Percentiles rank a stretch among this genome's conserved stretches.
phyloP scores from a whole-genome alignment of 2,113 vertebrate species.

The Leptosomus discolor region DNA sequence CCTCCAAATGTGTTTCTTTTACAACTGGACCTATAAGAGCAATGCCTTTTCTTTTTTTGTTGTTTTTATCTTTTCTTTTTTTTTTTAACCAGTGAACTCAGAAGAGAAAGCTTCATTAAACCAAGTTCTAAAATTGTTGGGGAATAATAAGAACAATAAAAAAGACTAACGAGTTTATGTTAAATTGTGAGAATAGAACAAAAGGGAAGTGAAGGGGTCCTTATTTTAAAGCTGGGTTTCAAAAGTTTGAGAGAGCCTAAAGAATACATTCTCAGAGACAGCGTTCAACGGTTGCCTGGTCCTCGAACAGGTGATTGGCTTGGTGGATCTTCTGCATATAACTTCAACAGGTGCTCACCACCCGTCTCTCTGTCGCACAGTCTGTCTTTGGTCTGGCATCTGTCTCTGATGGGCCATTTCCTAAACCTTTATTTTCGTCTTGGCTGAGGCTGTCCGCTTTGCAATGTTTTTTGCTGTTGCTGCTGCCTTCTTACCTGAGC shows the following conservation, averaged over 20 bases:
- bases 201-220: constrained; percentile 84
- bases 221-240: constrained; percentile 86
- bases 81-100: constrained; percentile 81
- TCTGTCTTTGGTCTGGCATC: constrained; percentile 88
- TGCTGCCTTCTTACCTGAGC: constrained; percentile 97
- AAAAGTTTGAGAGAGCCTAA: constrained; percentile 87
- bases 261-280: constrained; percentile 91
- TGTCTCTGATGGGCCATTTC: constrained; percentile 78
- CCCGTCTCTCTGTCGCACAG: constrained; percentile 76
- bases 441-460: constrained; percentile 84
- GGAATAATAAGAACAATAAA: constrained; percentile 75
- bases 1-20: constrained; percentile 67
- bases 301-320: constrained; percentile 80
- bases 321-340: constrained; percentile 80
- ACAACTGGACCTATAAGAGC: constrained; percentile 80
- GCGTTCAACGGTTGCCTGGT: constrained; percentile 84
- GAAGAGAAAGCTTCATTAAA: constrained; percentile 86
- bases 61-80: constrained; percentile 52
- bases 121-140: constrained; percentile 81
- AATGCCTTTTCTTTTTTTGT: constrained; percentile 80
- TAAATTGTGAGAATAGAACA: constrained; percentile 83
- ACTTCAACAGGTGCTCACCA: constrained; percentile 72
- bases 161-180: constrained; percentile 79
- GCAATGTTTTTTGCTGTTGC: constrained; percentile 83
- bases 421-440: constrained; percentile 89